phyloP scores from a whole-genome alignment of 2,113 vertebrate species.

The Prionailurus viverrinus region DNA sequence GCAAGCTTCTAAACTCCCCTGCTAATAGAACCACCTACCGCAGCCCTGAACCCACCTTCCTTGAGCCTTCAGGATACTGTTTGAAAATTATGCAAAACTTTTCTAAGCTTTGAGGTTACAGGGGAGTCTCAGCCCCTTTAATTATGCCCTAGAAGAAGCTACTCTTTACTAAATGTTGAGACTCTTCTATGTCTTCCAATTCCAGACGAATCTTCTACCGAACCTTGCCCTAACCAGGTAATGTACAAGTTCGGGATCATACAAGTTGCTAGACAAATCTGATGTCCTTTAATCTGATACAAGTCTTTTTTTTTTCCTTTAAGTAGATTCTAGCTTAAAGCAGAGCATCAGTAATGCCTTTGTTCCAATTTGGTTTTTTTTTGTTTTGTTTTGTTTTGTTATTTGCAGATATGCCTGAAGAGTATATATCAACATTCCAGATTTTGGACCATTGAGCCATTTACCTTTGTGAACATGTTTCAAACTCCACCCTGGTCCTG shows the following conservation, averaged over 20 bases:
- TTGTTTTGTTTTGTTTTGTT: neutral
- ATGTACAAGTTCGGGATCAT: neutral
- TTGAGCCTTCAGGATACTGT: neutral
- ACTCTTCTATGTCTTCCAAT: neutral
- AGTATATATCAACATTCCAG: constrained; percentile 34
- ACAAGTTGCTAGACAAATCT: neutral
- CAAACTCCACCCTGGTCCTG: neutral
- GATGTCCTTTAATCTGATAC: neutral
- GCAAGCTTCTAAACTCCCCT: neutral
- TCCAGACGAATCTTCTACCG: neutral
- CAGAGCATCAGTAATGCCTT: constrained; percentile 12
- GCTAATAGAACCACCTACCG: neutral
- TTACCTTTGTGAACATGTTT: neutral
- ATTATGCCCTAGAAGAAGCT: neutral
- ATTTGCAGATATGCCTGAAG: constrained; percentile 57
- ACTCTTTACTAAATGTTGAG: neutral
- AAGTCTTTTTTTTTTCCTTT: neutral
- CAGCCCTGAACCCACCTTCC: neutral
- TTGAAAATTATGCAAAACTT: neutral
- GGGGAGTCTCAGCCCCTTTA: neutral
- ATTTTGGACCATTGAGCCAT: neutral
- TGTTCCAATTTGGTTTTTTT: neutral
- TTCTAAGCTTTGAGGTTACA: neutral
- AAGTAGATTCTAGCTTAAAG: constrained; percentile 36
- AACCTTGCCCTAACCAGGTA: neutral